These are phyloP conservation scores for Mycogona germanica DNA, from an alignment of 2,888 invertebrate genomes.

Conservation along the genomic window DNA sequence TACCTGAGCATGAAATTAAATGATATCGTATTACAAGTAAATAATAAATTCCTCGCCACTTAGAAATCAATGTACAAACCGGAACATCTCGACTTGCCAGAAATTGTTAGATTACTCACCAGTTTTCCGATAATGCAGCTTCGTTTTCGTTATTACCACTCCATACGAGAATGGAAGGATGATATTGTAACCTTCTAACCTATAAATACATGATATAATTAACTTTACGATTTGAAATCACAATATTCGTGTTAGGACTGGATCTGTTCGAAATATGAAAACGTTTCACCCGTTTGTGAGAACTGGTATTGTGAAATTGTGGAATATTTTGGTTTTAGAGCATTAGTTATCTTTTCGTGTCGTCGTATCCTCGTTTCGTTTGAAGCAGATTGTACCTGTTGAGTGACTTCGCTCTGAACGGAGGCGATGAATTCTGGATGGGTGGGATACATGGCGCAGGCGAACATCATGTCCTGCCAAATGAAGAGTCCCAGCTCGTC, in stretches of 20 bases:
- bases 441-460: constrained; percentile 86
- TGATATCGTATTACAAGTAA: constrained; percentile 3
- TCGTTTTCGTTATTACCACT: constrained; percentile 98
- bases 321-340: neutral
- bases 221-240: neutral
- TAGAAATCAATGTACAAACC: neutral
- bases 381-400: constrained; percentile 55
- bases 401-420: constrained; percentile 60
- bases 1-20: constrained; percentile 37
- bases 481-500: constrained; percentile 82
- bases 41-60: neutral
- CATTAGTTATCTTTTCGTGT: neutral
- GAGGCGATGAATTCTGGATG: constrained; percentile 54
- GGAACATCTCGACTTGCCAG: neutral
- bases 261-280: too few relatives aligned
- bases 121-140: constrained; percentile 66
- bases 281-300: too few relatives aligned
- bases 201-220: constrained; percentile 20
- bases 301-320: constrained; percentile 1
- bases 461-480: constrained; percentile 98
- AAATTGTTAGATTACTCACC: constrained; percentile 41
- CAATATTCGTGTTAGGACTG: too few relatives aligned
- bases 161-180: constrained; percentile 78
- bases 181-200: constrained; percentile 59
- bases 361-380: neutral